Percentiles rank a stretch among this genome's conserved stretches.
These are phyloP conservation scores for Florisuga fusca DNA, from an alignment of 2,797 vertebrate genomes.

Conservation along the genomic window DNA sequence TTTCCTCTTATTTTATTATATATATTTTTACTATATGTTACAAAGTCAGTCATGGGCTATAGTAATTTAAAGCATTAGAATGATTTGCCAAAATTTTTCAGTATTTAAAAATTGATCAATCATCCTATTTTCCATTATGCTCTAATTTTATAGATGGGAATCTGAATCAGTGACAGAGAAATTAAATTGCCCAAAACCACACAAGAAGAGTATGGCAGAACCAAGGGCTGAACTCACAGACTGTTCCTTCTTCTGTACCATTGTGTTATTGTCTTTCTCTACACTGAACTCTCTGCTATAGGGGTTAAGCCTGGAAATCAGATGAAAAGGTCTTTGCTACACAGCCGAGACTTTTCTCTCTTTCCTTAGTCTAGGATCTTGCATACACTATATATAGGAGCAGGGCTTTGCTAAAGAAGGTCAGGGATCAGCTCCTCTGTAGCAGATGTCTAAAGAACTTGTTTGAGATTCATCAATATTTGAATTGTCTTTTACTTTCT, in stretches of 20 bases:
- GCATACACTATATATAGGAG: fast-evolving
- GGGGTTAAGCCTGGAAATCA: not conserved
- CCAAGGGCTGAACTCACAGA: not conserved
- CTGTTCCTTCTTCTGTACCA: not conserved
- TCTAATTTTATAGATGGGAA: not conserved
- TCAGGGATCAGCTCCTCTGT: not conserved
- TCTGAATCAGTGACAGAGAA: not conserved
- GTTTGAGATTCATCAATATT: not conserved
- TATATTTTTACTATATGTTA: not conserved
- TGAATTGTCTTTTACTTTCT: not conserved
- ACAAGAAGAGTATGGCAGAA: not conserved
- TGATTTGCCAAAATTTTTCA: not conserved
- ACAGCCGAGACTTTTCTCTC: not conserved
- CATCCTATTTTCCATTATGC: not conserved
- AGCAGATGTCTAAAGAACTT: not conserved
- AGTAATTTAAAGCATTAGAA: not conserved
- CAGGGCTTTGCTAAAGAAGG: not conserved
- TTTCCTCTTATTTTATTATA: not conserved
- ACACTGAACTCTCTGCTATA: not conserved
- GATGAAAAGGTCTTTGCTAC: not conserved
- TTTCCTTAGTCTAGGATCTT: not conserved
- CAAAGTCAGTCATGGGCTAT: not conserved
- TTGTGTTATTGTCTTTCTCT: not conserved
- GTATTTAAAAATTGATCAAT: not conserved
- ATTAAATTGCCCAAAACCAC: not conserved